phyloP scores from a whole-genome alignment of 1,140 invertebrate genomes.

The Thaumatotibia leucotreta region DNA sequence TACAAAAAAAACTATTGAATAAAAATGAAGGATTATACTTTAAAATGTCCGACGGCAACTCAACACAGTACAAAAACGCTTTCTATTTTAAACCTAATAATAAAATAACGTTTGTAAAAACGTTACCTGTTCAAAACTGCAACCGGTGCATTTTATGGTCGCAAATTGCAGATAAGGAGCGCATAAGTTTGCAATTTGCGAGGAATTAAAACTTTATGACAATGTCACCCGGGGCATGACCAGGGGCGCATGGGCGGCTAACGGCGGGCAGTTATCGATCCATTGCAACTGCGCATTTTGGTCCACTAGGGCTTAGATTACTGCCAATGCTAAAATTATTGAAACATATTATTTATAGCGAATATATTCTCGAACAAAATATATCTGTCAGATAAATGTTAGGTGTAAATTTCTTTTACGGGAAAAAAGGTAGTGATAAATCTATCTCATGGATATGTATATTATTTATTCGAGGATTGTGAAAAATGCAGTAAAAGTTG shows the following conservation, averaged over 20 bases:
- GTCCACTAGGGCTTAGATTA: not conserved
- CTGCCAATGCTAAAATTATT: too few species aligned
- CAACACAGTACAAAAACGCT: too few species aligned
- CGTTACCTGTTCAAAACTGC: not conserved
- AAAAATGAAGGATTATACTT: not conserved
- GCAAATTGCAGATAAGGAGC: not conserved
- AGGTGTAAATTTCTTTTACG: too few species aligned
- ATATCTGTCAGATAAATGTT: too few species aligned
- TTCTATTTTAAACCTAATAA: not conserved
- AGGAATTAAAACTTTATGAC: not conserved
- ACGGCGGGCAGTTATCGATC: not conserved
- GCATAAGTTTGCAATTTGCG: slow-evolving; percentile 1
- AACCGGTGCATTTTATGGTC: slow-evolving; percentile 11
- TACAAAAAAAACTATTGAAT: not conserved
- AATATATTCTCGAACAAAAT: too few species aligned
- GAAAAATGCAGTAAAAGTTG: too few species aligned
- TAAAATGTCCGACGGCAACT: too few species aligned
- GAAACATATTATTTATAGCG: too few species aligned
- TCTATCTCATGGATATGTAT: too few species aligned
- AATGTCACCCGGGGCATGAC: not conserved
- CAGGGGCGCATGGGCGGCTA: not conserved
- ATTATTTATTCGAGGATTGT: too few species aligned
- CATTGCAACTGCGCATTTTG: not conserved
- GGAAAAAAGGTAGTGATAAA: too few species aligned
- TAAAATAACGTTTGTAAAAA: not conserved